Evolutionary conservation across 2,113 vertebrate species (phyloP).

Genomic region (Carettochelys insculpta): DNA sequence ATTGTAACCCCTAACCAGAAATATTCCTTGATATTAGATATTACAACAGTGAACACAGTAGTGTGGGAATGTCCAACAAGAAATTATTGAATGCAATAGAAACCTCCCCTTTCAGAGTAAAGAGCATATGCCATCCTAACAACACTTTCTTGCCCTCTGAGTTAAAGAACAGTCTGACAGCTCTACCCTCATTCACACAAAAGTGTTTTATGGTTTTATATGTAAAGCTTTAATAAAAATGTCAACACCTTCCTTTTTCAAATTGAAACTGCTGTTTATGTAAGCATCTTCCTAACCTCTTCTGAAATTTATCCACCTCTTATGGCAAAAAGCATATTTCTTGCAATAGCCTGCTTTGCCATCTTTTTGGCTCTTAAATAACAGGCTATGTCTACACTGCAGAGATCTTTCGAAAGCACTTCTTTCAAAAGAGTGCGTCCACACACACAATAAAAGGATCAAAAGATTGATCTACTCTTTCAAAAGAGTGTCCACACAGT

Average conservation of each 20-base stretch:
- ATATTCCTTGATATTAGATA: not conserved
- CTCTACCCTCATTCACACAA: not conserved
- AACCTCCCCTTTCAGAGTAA: not conserved
- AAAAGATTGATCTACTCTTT: no score
- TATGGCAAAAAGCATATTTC: accelerated
- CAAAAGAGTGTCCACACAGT: no score
- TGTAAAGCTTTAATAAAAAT: no score
- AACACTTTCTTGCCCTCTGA: not conserved
- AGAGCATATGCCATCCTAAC: not conserved
- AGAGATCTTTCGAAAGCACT: no score
- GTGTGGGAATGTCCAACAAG: not conserved
- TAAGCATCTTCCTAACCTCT: not conserved
- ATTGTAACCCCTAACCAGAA: not conserved
- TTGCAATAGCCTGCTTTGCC: not conserved
- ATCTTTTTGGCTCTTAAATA: not conserved
- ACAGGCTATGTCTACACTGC: no score
- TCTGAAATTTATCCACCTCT: not conserved
- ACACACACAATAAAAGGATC: no score
- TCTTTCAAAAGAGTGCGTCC: no score
- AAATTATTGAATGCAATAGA: not conserved
- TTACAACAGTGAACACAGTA: not conserved
- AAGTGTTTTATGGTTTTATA: no score
- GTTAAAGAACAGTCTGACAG: no score
- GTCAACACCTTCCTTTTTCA: not conserved
- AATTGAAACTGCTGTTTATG: not conserved